Evolutionary conservation across 2,888 invertebrate genomes (phyloP).

Genomic region (Galeruca laticollis): DNA sequence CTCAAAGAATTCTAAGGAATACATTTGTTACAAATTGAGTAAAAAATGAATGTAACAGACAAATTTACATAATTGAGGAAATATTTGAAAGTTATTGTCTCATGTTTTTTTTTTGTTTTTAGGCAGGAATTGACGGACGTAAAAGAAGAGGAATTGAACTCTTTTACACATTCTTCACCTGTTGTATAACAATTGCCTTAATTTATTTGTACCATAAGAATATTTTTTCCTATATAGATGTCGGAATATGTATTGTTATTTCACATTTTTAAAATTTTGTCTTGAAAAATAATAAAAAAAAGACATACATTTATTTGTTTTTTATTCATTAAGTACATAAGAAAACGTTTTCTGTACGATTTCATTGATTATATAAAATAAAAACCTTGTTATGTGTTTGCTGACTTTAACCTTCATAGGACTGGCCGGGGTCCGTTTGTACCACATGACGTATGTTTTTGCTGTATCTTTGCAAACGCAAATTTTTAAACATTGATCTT

Average conservation of each 20-base stretch:
- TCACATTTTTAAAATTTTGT: conserved; percentile 14
- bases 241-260: conserved; percentile 22
- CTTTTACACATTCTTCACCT: conserved; percentile 48
- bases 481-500: too few species aligned
- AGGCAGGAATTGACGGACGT: conserved; percentile 53
- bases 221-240: conserved; percentile 22
- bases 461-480: too few species aligned
- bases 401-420: too few species aligned
- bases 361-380: too few species aligned
- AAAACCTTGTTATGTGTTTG: too few species aligned
- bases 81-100: not conserved
- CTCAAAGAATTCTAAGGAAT: too few species aligned
- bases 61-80: too few species aligned
- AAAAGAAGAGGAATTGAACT: conserved; percentile 64
- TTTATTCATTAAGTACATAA: not conserved
- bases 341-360: too few species aligned
- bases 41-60: too few species aligned
- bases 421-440: too few species aligned
- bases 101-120: conserved; percentile 31
- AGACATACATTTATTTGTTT: not conserved
- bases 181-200: conserved; percentile 36
- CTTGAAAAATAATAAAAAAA: not conserved
- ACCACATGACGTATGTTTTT: too few species aligned
- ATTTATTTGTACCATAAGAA: conserved; percentile 39
- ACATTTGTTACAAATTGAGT: too few species aligned